A percentile compares a stretch with the other conserved stretches of the same genome.
Conservation (phyloP, 2,113 vertebrate genomes). For the Cnemophilus loriae region DNA sequence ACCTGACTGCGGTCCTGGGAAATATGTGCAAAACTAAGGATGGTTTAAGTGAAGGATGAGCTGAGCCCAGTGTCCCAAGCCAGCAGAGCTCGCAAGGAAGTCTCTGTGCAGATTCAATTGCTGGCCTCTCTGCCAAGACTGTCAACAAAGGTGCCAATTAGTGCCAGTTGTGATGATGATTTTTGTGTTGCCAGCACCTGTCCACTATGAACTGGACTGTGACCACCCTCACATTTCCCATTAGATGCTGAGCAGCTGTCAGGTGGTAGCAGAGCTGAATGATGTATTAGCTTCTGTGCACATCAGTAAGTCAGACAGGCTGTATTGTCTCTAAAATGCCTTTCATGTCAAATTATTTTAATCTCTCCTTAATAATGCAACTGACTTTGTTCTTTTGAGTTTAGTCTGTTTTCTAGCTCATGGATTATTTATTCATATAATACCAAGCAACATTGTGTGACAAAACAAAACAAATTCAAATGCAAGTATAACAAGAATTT, state of each 20-base stretch:
- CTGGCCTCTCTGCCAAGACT: neutral
- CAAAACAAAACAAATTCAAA: slow-evolving; percentile 32
- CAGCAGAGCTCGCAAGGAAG: neutral
- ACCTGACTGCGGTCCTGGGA: neutral
- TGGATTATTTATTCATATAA: slow-evolving; percentile 30
- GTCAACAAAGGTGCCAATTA: slow-evolving; percentile 21
- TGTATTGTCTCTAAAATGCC: neutral
- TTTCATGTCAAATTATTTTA: slow-evolving; percentile 38
- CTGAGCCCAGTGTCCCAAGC: rapidly evolving
- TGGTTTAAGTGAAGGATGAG: neutral
- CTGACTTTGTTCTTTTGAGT: neutral
- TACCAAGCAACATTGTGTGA: neutral
- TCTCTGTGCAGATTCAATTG: neutral
- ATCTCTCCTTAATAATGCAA: slow-evolving; percentile 28
- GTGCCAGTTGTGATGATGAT: neutral
- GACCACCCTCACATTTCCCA: slow-evolving; percentile 22
- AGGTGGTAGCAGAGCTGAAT: neutral
- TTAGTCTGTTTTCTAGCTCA: neutral
- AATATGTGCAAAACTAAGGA: neutral
- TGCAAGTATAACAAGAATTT: neutral
- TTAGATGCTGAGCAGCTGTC: slow-evolving; percentile 15
- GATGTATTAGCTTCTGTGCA: neutral
- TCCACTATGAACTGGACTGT: slow-evolving; percentile 14
- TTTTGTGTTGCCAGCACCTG: neutral
- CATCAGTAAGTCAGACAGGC: neutral